Evolutionary conservation across 2,797 vertebrate species (phyloP).

Genomic region (Cichlasoma orientale): DNA sequence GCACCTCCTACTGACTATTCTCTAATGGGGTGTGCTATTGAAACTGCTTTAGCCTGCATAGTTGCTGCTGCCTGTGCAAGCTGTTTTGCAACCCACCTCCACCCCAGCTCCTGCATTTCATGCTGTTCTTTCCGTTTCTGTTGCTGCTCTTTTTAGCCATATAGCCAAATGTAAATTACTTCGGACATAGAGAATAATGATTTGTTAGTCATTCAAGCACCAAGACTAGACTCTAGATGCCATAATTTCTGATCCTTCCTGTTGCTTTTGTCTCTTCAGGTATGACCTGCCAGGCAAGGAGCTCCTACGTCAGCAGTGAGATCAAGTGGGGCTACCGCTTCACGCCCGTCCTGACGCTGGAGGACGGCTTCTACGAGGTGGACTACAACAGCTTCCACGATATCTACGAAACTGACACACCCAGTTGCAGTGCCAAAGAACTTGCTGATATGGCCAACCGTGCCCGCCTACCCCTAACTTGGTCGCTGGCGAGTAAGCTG

Average conservation of each 20-base stretch:
- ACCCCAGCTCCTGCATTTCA: neutral
- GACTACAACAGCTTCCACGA: conserved; percentile 99
- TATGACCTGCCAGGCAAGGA: conserved; percentile 98
- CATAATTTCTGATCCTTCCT: neutral
- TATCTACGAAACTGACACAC: conserved; percentile 96
- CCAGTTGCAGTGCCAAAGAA: conserved; percentile 92
- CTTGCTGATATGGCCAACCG: conserved; percentile 87
- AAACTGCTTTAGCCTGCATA: no score
- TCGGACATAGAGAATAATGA: no score
- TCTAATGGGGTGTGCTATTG: neutral
- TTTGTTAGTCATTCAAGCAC: neutral
- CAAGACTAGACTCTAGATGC: neutral
- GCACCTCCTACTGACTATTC: neutral
- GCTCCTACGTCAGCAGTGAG: conserved; percentile 94
- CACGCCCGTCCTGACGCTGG: conserved; percentile 94
- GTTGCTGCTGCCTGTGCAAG: no score
- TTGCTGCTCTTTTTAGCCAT: neutral
- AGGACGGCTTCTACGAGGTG: conserved; percentile 98
- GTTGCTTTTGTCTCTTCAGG: conserved; percentile 74
- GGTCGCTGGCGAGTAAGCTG: conserved; percentile 94
- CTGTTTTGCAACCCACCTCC: neutral
- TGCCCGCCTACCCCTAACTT: conserved; percentile 90
- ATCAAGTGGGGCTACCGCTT: conserved; percentile 98
- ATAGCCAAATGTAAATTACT: neutral
- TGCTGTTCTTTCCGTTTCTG: neutral